Base-by-base conservation (phyloP, 2,888 invertebrate genomes). In the Diarsia rubi region DNA sequence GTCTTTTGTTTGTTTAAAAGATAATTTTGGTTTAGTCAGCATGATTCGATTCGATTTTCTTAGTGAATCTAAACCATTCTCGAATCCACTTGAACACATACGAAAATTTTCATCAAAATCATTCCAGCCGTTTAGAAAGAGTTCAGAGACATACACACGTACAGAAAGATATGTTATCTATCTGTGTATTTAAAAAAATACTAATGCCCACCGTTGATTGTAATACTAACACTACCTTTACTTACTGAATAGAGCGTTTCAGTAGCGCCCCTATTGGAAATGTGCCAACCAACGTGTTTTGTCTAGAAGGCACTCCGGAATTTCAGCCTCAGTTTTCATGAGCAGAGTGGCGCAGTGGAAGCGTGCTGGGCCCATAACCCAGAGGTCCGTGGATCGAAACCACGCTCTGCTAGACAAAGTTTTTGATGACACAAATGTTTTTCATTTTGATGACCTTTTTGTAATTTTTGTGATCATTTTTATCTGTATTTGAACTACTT, bases 331-430 rank as follows among this genome's bases (percentile, higher is more conserved):
- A 0, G 42, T 12, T 1, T 0, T 12, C 86, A 91, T 86, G 89
- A 97, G 97, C 97, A 97, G 97, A 97, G 97, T 98, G 97, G 97
- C 97, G 98, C 98, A 98, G 97, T 97, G 98, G 98, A 97, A 97
- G 97, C 98, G 97, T 98, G 98, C 97, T 98, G 97, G 98, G 97
- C 98, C 97, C 97, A 98, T 98, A 98, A 98, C 98, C 97, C 98
- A 98, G 98, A 98, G 98, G 98, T 98, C 98, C 98, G 98, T 98
- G 98, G 98, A 98, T 98, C 98, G 98, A 98, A 98, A 98, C 98
- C 98, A 98, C 97, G 98, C 97, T 97, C 97, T 97, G 97, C 97
- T 97, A 97, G 44, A 44, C 37, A 14, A 0, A 0, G 1, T 60
- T 81, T 76, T 54, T 9, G 0, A 0, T 27, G 1, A 2, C 2